Base-by-base conservation (phyloP, 2,888 invertebrate species). In the Eudasyphora cyanicolor region DNA sequence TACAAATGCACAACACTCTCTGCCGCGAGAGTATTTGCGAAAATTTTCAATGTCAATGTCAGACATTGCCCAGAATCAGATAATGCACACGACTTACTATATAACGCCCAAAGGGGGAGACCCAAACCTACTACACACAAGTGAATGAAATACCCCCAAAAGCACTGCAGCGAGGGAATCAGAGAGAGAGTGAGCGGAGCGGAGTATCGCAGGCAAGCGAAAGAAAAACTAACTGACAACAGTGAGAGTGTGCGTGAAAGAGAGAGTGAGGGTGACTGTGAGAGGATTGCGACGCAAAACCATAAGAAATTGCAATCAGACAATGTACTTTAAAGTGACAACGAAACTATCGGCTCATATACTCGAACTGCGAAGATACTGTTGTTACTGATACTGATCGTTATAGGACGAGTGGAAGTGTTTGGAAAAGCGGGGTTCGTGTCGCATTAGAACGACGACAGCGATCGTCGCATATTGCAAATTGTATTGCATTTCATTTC, bases 41-140 rank as follows among this genome's bases (percentile, higher is more conserved):
- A 78, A 76, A 71, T 71, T 84, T 84, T 84, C 83, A 84, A 84
- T 84, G 83, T 84, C 83, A 84, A 75, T 84, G 77, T 71, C 77
- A 83, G 62, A 77, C 73, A 76, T 77, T 79, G 79, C 54, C 74
- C 76, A 77, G 69, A 79, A 80, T 80, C 79, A 79, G 67, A 82
- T 82, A 82, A 78, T 75, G 64, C 79, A 82, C 29, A 73, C 42
- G 67, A 67, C n/a, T n/a, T n/a, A n/a, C 67, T 67, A 38, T 67
- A 67, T 64, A 64, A 19, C n/a, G n/a, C 10, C n/a, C n/a, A 21
- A n/a, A n/a, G n/a, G n/a, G n/a, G n/a, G n/a, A n/a, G 2, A 32
- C n/a, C 24, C 27, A 49, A 35, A 57, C 42, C 67, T 17, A 54
- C n/a, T 7, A 35, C 35, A 64, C 45, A 62, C 62, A 70, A 70